Percentiles rank a stretch among this genome's conserved stretches.
phyloP scores from a whole-genome alignment of 2,888 invertebrate species.

The Plebejus anna region DNA sequence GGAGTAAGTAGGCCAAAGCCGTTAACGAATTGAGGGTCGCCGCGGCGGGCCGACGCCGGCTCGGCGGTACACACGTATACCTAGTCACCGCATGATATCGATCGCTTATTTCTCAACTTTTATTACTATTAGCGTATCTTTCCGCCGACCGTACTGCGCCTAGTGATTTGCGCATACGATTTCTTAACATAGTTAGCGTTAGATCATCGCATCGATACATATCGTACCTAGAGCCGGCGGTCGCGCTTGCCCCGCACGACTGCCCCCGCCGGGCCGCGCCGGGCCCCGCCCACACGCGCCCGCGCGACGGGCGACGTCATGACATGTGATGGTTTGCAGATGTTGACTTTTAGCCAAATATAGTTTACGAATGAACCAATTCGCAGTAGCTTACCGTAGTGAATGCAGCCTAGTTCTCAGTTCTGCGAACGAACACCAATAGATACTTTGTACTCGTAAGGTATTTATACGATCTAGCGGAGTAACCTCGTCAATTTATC shows the following conservation, averaged over 20 bases:
- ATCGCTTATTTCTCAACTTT: constrained; percentile 50
- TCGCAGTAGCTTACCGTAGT: constrained; percentile 77
- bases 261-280: constrained; percentile 51
- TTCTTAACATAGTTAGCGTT: constrained; percentile 51
- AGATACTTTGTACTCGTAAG: constrained; percentile 74
- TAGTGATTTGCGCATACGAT: constrained; percentile 56
- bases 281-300: constrained; percentile 43
- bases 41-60: constrained; percentile 57
- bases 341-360: constrained; percentile 80
- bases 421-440: constrained; percentile 76
- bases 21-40: constrained; percentile 76
- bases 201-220: constrained; percentile 63
- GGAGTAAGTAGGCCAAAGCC: constrained; percentile 76
- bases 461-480: constrained; percentile 76
- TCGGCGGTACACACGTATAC: constrained; percentile 50
- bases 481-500: constrained; percentile 66
- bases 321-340: constrained; percentile 78
- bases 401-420: constrained; percentile 75
- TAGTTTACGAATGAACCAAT: constrained; percentile 78
- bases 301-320: constrained; percentile 47
- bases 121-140: constrained; percentile 51
- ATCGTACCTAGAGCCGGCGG: constrained; percentile 62
- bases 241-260: constrained; percentile 57
- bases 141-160: constrained; percentile 47
- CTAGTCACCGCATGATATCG: constrained; percentile 51